phyloP scores from a whole-genome alignment of 2,113 vertebrate species.

The Poicephalus meyeri region DNA sequence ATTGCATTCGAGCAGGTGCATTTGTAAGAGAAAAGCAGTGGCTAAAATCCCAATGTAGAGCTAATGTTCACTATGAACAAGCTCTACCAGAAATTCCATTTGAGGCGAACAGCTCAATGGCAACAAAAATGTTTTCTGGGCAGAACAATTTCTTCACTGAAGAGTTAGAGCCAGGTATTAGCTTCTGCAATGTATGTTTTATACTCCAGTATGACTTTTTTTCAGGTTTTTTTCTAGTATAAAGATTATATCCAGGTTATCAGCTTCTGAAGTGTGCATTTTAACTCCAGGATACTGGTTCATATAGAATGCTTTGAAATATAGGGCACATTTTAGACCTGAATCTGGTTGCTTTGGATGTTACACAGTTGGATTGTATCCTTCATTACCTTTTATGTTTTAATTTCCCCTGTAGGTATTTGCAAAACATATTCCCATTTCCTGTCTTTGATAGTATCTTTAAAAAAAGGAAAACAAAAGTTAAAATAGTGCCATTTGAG shows the following conservation, averaged over 20 bases:
- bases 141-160: not conserved
- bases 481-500: not conserved
- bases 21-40: not conserved
- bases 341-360: not conserved
- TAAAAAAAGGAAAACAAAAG: not conserved
- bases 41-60: not conserved
- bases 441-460: not conserved
- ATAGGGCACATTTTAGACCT: not conserved
- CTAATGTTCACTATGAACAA: not conserved
- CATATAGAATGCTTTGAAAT: not conserved
- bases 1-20: not conserved
- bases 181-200: not conserved
- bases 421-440: not conserved
- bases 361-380: not conserved
- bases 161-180: not conserved
- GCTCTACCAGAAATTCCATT: not conserved
- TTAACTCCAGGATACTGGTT: not conserved
- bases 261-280: not conserved
- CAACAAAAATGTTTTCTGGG: not conserved
- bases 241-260: not conserved
- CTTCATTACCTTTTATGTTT: not conserved
- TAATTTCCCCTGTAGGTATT: not conserved
- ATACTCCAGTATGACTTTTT: not conserved
- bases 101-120: not conserved
- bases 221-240: rapidly evolving